Percentiles rank a stretch among this genome's conserved stretches.
These are phyloP conservation scores for Mobula birostris DNA, from an alignment of 2,113 vertebrate genomes.

Conservation along the genomic window DNA sequence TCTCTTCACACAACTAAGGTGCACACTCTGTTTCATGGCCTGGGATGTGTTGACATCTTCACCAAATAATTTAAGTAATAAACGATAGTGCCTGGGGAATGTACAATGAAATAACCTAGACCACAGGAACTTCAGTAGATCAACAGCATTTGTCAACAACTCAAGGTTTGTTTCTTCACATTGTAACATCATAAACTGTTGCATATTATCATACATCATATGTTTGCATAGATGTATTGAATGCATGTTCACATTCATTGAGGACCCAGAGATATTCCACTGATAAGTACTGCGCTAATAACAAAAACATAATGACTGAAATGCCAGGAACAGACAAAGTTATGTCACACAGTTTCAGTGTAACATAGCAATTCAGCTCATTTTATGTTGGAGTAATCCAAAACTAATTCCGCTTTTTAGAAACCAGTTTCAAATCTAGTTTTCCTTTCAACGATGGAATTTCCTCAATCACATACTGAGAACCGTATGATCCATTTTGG, in stretches of 20 bases:
- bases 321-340: neutral
- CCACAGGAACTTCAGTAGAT: slow-evolving; percentile 20
- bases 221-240: neutral
- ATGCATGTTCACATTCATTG: neutral
- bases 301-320: neutral
- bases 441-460: neutral
- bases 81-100: slow-evolving; percentile 23
- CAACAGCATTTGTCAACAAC: slow-evolving; percentile 14
- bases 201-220: neutral
- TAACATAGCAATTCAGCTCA: neutral
- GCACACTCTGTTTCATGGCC: slow-evolving; percentile 28
- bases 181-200: neutral
- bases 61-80: slow-evolving; percentile 38
- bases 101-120: slow-evolving; percentile 6
- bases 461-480: neutral
- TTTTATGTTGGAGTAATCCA: neutral
- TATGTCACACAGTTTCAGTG: neutral
- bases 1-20: slow-evolving; percentile 34
- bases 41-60: slow-evolving; percentile 35
- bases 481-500: too few relatives aligned
- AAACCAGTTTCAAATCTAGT: neutral
- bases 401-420: neutral
- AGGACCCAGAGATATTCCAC: neutral
- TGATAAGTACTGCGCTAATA: neutral
- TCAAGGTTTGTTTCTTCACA: neutral